Evolutionary conservation across 2,888 invertebrate species (phyloP).

Genomic region (Siphlonurus alternatus): DNA sequence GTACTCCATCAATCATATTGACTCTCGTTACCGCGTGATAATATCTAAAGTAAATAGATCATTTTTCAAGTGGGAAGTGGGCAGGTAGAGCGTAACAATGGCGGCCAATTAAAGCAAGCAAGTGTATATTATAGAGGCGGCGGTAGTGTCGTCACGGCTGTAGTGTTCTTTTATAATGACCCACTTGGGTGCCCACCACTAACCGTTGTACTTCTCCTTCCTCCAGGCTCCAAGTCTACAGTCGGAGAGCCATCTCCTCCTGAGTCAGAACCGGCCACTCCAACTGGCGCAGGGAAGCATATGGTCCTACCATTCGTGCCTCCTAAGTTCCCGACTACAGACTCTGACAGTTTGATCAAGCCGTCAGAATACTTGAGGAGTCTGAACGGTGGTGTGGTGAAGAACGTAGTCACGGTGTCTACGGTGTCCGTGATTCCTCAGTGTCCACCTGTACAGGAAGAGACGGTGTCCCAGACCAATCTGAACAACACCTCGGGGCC

Average conservation of each 20-base stretch:
- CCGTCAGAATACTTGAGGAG: slow-evolving; percentile 83
- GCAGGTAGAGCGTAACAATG: too few species aligned
- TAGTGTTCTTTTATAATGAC: too few species aligned
- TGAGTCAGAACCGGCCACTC: neutral
- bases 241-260: neutral
- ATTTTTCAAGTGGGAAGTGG: too few species aligned
- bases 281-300: slow-evolving; percentile 31
- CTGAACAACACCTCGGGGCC: slow-evolving; percentile 18
- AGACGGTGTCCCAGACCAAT: neutral
- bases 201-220: neutral
- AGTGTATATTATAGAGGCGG: too few species aligned
- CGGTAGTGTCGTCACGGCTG: too few species aligned
- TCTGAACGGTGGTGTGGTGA: slow-evolving; percentile 35
- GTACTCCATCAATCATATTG: too few species aligned
- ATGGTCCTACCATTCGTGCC: slow-evolving; percentile 79
- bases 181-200: too few species aligned
- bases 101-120: too few species aligned
- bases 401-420: slow-evolving; percentile 10
- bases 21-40: too few species aligned
- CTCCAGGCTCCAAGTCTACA: neutral
- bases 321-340: slow-evolving; percentile 67
- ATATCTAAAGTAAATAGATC: too few species aligned
- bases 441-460: slow-evolving; percentile 12
- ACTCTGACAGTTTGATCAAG: slow-evolving; percentile 72
- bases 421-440: neutral